phyloP scores from a whole-genome alignment of 2,113 vertebrate species.

The Dipodomys spectabilis region DNA sequence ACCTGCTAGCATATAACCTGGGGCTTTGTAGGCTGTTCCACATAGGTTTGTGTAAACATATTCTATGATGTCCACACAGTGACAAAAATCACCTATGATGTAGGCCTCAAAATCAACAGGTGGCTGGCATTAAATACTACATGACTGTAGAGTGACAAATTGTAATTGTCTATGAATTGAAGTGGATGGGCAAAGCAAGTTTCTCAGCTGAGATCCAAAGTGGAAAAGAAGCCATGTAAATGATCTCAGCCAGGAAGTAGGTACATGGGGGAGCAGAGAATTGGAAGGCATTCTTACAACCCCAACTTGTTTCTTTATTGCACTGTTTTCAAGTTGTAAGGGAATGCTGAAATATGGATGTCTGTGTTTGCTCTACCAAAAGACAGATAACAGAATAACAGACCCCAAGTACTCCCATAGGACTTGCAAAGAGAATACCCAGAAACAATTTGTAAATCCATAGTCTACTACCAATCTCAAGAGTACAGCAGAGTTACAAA shows the following conservation, averaged over 20 bases:
- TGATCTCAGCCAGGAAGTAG: background rate
- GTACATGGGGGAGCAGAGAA: background rate
- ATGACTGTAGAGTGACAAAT: background rate
- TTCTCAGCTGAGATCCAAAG: background rate
- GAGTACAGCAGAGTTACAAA: background rate
- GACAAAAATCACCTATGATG: background rate
- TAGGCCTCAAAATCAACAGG: background rate
- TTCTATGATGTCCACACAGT: background rate
- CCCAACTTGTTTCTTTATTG: background rate
- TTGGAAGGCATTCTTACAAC: background rate
- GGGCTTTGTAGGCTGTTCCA: background rate
- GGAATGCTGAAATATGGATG: background rate
- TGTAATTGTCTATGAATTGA: background rate
- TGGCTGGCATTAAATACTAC: background rate
- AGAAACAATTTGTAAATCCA: background rate
- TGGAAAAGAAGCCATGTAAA: background rate
- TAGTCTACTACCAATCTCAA: background rate
- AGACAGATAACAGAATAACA: conserved; percentile 3
- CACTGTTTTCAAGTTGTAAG: background rate
- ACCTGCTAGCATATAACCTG: background rate
- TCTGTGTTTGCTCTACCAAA: background rate
- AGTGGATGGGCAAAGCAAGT: background rate
- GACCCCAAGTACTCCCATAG: background rate
- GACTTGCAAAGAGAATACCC: background rate
- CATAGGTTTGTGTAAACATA: background rate